Base-by-base conservation (phyloP, 2,797 vertebrate genomes). In the Hypotaenidia okinawae region DNA sequence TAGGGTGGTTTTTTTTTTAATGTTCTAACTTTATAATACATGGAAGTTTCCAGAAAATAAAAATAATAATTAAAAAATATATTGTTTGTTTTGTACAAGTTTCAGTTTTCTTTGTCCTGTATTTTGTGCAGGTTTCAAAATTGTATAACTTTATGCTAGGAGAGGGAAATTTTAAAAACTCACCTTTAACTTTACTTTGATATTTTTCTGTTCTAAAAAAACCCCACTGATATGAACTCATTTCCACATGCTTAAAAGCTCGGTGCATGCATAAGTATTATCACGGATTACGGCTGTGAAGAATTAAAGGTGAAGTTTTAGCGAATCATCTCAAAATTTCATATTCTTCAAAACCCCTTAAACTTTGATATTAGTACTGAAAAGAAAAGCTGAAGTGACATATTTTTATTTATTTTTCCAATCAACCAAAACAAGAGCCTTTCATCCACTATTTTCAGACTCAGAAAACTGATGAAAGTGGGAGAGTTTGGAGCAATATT, bases 251-350 rank as follows among this genome's bases (percentile, higher is more conserved):
- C 17, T 63, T 59, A 59, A 84, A 73, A 67, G 52, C 49, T 67
- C 79, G 23, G 66, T 63, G 18, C 12, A 66, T 35, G 39, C 57
- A 35, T 67, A 87, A 70, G 30, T 10, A n/a, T 74, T 84, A 66
- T 45, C 27, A 66, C 35, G 61, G 86, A 94, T 92, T 79, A 95
- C 62, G 16, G 6, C 9, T 67, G 30, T 67, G 41, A 76, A 70
- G 84, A 91, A 79, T 85, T 90, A 83, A 81, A 89, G 47, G 10
- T 82, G 22, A 13, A 74, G 45, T 32, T 73, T 95, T 90, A 90
- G 32, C 30, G 64, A 92, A 84, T 89, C 9, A 89, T 67, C 35
- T 87, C 27, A 64, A 85, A 93, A 89, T 27, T 81, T 61, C 25
- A 30, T 52, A 63, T 75, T 67, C 55, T 61, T 82, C 52, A 89